Conservation (phyloP, 1,140 invertebrate genomes). For the Ceratosolen solmsi region DNA sequence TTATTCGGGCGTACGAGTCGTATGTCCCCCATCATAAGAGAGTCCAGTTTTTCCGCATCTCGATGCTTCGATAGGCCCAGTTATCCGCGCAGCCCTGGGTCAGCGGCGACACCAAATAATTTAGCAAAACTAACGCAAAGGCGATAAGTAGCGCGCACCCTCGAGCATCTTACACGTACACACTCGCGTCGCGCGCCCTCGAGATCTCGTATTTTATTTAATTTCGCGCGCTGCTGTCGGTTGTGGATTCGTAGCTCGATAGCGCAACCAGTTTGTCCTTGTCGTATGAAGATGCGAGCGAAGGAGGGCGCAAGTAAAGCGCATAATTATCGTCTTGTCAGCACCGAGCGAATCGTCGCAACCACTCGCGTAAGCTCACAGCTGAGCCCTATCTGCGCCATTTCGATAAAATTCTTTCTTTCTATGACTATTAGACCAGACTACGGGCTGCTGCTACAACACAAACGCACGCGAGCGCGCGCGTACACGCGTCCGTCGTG, state of each 20-base stretch:
- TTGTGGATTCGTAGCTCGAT: too few relatives aligned
- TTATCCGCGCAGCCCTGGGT: background rate
- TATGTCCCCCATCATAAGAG: constrained; percentile 54
- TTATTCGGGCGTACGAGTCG: constrained; percentile 5
- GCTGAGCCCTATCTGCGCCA: constrained; percentile 69
- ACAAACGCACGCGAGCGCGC: background rate
- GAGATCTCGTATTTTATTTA: constrained; percentile 8
- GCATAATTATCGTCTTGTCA: constrained; percentile 48
- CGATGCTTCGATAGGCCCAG: background rate
- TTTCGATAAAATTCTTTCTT: constrained; percentile 55
- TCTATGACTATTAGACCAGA: background rate
- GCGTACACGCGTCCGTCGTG: too few relatives aligned
- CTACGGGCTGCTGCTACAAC: background rate
- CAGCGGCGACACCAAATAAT: background rate
- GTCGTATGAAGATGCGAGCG: background rate
- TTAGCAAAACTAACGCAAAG: background rate
- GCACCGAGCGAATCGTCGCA: background rate
- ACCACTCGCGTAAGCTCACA: constrained; percentile 57
- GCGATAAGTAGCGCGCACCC: constrained; percentile 8
- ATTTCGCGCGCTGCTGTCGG: background rate
- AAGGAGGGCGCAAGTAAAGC: background rate
- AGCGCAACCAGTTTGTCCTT: background rate
- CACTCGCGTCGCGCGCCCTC: background rate
- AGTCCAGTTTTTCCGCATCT: constrained; percentile 47
- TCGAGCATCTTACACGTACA: constrained; percentile 20